Evolutionary conservation across 2,888 invertebrate species (phyloP).

Genomic region (Mongoloraphidia duomilia): DNA sequence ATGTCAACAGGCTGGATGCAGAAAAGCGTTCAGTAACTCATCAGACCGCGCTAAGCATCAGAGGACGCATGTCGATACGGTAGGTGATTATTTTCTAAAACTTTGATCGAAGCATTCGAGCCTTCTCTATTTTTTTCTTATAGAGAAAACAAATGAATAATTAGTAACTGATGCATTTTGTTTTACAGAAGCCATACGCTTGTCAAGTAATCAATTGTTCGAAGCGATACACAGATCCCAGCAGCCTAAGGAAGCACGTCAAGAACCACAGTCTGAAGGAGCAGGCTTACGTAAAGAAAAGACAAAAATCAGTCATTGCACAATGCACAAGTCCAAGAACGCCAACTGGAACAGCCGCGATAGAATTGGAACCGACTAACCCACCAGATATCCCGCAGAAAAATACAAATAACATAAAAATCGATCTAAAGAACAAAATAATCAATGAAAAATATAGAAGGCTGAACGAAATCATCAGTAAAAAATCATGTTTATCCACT

Average conservation of each 20-base stretch:
- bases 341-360: constrained; percentile 6
- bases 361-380: constrained; percentile 2
- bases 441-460: constrained; percentile 5
- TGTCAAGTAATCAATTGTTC: constrained; percentile 77
- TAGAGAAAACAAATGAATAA: not conserved
- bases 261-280: constrained; percentile 53
- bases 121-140: not conserved
- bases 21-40: constrained; percentile 96
- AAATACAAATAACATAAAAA: constrained; percentile 18
- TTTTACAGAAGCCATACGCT: constrained; percentile 75
- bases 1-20: constrained; percentile 83
- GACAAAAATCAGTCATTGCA: not conserved
- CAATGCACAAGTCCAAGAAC: not conserved
- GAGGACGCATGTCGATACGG: constrained; percentile 94
- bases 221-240: constrained; percentile 89
- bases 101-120: constrained; percentile 1
- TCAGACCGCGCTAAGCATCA: constrained; percentile 98
- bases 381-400: constrained; percentile 1
- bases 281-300: constrained; percentile 25
- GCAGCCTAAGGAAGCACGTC: constrained; percentile 82
- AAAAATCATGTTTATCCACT: too few relatives aligned
- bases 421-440: constrained; percentile 29
- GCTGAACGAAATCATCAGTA: not conserved
- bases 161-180: constrained; percentile 1
- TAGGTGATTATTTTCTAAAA: constrained; percentile 36